Evolutionary conservation across 2,797 vertebrate genomes (phyloP), one percentile per base, ranked within the genome.

Genomic region (Steatocranus sp.): DNA sequence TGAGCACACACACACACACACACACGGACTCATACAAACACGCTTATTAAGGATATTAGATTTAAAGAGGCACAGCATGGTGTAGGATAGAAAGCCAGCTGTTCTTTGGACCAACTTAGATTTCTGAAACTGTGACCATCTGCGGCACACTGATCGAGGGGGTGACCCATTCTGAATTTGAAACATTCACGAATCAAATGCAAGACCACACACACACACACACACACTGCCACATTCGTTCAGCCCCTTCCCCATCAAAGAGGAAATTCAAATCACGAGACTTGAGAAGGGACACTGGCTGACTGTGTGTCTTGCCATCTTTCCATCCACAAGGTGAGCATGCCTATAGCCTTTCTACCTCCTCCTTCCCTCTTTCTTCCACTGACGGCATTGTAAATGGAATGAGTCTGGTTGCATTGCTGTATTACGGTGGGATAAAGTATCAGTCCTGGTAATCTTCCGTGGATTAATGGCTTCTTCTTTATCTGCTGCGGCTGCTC

Each of bases 401-500:
- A 95, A 95, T 93, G 92, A 94, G 94, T 92, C 95, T 96, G 97
- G 97, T 97, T 97, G 97, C 97, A 97, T 97, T 97, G 97, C 97
- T 98, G 97, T 97, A 97, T 97, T 97, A 95, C 96, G 97, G 95
- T 94, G 96, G 97, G 97, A 99, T 98, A 98, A 98, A 98, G 97
- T 98, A 98, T 98, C 97, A 96, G 97, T 96, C 96, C 96, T 97
- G 97, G 97, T 98, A 99, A 99, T 99, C 98, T 98, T 97, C 93
- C 95, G 96, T 97, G 97, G 98, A 99, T 99, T 99, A 99, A 99
- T 98, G 97, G 98, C 97, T 98, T 98, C 98, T 98, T 97, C 98
- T 98, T 98, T 98, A 99, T 99, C 98, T 98, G 97, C 97, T 97
- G 96, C 96, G 97, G 97, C 98, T 95, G 96, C 94, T 97, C 96